Conservation (phyloP, 2,113 vertebrate species). For the Hippocampus comes region DNA sequence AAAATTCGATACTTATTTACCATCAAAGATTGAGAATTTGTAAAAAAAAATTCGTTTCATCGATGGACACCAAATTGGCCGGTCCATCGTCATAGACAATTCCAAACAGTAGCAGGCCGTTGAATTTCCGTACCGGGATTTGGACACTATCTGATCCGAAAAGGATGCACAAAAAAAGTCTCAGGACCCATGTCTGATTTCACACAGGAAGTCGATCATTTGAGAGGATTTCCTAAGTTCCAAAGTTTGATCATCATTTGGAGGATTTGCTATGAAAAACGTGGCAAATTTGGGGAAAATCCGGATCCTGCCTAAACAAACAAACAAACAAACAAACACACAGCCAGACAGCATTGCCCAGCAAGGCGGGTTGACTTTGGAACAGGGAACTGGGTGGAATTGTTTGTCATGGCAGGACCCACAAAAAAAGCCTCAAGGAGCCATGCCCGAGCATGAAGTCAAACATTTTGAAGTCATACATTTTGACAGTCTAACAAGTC, state of each 20-base stretch:
- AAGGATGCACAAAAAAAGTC: background rate
- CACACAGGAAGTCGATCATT: background rate
- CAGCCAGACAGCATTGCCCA: no score
- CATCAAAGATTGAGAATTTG: background rate
- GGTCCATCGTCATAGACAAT: no score
- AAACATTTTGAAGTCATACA: background rate
- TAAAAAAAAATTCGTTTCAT: no score
- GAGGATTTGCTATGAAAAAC: background rate
- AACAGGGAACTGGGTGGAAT: background rate
- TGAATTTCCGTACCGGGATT: no score
- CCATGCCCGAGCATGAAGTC: background rate
- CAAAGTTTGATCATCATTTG: background rate
- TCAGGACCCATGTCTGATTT: background rate
- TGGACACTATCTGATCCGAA: no score
- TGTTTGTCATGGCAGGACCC: background rate
- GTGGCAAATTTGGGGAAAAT: background rate
- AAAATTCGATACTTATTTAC: no score
- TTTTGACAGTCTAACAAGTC: background rate
- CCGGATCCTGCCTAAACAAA: no score
- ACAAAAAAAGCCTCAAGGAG: background rate
- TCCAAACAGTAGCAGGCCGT: no score
- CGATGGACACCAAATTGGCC: no score
- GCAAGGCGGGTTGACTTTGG: background rate
- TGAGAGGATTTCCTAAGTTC: background rate
- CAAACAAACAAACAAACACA: no score